Evolutionary conservation across 2,888 invertebrate species (phyloP).

Genomic region (Odontothrips loti): DNA sequence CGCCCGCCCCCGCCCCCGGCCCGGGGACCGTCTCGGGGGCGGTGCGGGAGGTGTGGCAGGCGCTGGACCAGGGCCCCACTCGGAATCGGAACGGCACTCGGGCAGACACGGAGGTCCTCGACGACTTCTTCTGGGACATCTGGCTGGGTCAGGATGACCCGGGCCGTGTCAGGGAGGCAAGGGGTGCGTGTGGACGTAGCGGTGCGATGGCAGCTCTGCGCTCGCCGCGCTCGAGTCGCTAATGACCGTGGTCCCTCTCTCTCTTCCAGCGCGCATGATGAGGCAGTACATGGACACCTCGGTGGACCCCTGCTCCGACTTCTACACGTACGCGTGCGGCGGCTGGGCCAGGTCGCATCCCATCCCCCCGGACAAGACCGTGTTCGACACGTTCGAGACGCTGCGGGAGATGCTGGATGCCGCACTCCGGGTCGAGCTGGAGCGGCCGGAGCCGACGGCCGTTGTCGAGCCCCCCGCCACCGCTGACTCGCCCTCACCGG

Average conservation of each 20-base stretch:
- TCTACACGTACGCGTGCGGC: constrained; percentile 81
- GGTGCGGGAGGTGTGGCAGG: constrained; percentile 15
- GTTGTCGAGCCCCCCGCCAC: neutral
- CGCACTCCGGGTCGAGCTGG: constrained; percentile 62
- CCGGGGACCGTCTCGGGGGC: neutral
- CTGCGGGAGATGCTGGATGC: constrained; percentile 73
- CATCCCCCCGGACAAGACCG: constrained; percentile 82
- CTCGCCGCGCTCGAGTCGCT: too few species aligned
- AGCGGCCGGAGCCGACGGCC: constrained; percentile 48
- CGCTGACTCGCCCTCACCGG: neutral
- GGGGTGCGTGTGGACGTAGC: neutral
- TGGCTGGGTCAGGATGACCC: constrained; percentile 8
- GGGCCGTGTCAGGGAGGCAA: neutral
- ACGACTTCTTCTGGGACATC: constrained; percentile 8
- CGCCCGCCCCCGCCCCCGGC: neutral
- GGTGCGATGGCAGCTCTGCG: too few species aligned
- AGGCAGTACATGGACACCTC: constrained; percentile 67
- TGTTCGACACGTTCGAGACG: constrained; percentile 87
- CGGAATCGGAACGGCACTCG: neutral
- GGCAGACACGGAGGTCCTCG: neutral
- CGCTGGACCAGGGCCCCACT: neutral
- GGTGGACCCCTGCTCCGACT: constrained; percentile 74
- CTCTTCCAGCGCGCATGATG: constrained; percentile 55
- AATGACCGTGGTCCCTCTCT: too few species aligned
- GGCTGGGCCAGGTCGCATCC: constrained; percentile 81